Evolutionary conservation across 1,140 invertebrate genomes (phyloP), one percentile per base, ranked within the genome.

Genomic region (Macrocentrus cingulum): DNA sequence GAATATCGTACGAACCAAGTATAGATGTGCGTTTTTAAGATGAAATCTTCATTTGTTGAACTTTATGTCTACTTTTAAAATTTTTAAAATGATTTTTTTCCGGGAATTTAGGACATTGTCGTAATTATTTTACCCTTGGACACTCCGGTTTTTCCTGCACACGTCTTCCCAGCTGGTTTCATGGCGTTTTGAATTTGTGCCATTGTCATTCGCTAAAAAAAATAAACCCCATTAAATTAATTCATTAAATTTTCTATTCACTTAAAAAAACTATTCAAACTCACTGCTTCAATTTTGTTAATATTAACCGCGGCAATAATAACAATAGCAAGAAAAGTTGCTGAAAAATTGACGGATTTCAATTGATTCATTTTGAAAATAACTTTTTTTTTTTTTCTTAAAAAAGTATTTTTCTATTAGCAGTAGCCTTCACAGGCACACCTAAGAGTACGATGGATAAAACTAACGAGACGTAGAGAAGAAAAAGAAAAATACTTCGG

Each of bases 111-210:
- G n/a, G n/a, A n/a, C n/a, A n/a, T n/a, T n/a, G n/a, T n/a, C n/a
- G 15, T 25, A 22, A 36, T 39, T 55, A 29, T 9, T 29, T 18
- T 29, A 69, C 67, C 67, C n/a, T 57, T 7, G 18, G 48, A 34
- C 1, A 39, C 48, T 1, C 56, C 56, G 13, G 42, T 34, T 46
- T 69, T 69, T 7, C 53, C n/a, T 16, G 42, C 9, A 20, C 67
- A 69, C 0, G 45, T 15, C 7, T 62, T 64, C 2, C 13, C 15
- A 13, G 46, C 22, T 20, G 52, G 52, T 13, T 34, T 46, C 22
- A 55, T 16, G 9, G 19, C 19, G 32, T 55, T 55, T 20, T 16
- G 42, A n/a, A 55, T 25, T 34, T 55, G 52, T 9, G 23, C 20
- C 16, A 46, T 15, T 9, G 22, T 22, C 54, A 56, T 56, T 56